These are phyloP conservation scores for Ennomos fuscantarius DNA, from an alignment of 2,888 invertebrate species.

Conservation along the genomic window DNA sequence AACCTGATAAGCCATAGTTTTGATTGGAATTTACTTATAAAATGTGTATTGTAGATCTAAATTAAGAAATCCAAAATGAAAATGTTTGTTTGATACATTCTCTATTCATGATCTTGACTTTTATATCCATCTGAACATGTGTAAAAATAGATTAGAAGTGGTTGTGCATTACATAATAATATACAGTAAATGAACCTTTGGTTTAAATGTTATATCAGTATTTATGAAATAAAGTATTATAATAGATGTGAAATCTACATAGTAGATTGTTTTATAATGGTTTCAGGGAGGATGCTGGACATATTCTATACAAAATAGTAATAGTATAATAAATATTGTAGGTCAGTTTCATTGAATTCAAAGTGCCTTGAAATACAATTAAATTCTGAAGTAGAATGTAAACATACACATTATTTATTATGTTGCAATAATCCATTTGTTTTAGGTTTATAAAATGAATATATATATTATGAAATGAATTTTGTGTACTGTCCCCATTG, in stretches of 20 bases:
- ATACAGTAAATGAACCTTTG: constrained; percentile 8
- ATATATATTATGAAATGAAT: too few species aligned
- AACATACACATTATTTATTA: too few species aligned
- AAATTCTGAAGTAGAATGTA: too few species aligned
- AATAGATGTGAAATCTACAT: constrained; percentile 32
- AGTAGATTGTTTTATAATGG: constrained; percentile 33
- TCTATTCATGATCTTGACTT: too few species aligned
- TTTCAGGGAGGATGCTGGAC: constrained; percentile 2
- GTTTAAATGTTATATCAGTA: constrained; percentile 34
- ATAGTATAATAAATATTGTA: constrained; percentile 12
- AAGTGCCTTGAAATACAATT: constrained; percentile 49
- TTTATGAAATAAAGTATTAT: constrained; percentile 39
- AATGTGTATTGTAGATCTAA: neutral
- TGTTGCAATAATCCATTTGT: neutral
- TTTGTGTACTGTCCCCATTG: too few species aligned
- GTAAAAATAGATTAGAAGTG: constrained; percentile 1
- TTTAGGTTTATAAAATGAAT: too few species aligned
- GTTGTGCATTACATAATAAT: constrained; percentile 17
- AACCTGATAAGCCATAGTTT: neutral
- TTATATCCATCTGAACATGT: too few species aligned
- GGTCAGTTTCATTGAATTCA: constrained; percentile 13
- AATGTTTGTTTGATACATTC: neutral
- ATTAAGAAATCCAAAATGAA: neutral
- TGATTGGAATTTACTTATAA: neutral
- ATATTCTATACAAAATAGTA: neutral